Conservation (phyloP, 2,797 vertebrate species). For the Hipposideros larvatus region DNA sequence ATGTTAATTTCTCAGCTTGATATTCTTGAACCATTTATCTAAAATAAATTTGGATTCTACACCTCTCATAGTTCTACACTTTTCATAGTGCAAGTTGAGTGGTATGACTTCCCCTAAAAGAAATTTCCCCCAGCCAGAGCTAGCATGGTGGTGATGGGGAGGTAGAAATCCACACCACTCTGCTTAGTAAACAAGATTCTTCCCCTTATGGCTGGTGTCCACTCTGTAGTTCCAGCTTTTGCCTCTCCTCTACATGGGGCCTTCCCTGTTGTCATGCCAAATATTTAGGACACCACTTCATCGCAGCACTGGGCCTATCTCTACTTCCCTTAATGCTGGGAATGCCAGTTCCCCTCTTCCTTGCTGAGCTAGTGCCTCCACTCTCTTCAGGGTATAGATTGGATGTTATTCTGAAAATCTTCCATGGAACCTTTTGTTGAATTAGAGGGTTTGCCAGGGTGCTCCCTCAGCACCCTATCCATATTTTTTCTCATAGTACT, state of each 20-base stretch:
- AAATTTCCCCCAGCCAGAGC: background rate
- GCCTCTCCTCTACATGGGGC: background rate
- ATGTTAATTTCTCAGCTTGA: background rate
- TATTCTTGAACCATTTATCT: background rate
- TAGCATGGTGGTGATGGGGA: background rate
- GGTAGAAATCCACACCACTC: background rate
- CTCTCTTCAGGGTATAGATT: background rate
- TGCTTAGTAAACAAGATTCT: background rate
- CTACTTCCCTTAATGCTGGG: background rate
- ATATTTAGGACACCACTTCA: background rate
- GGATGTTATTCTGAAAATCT: background rate
- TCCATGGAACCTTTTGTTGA: background rate
- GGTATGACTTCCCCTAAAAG: background rate
- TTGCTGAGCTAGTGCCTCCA: background rate
- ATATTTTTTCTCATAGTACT: background rate
- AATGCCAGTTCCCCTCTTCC: background rate
- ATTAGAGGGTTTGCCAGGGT: background rate
- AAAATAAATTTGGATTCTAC: background rate
- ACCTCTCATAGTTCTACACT: background rate
- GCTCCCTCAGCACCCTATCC: background rate
- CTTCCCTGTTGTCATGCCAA: background rate
- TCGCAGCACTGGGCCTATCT: background rate
- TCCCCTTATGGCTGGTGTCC: rapidly evolving
- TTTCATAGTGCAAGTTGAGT: background rate
- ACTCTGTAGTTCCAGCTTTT: background rate